Conservation (phyloP, 2,888 invertebrate genomes). For the Rambutsinella grinnellia region DNA sequence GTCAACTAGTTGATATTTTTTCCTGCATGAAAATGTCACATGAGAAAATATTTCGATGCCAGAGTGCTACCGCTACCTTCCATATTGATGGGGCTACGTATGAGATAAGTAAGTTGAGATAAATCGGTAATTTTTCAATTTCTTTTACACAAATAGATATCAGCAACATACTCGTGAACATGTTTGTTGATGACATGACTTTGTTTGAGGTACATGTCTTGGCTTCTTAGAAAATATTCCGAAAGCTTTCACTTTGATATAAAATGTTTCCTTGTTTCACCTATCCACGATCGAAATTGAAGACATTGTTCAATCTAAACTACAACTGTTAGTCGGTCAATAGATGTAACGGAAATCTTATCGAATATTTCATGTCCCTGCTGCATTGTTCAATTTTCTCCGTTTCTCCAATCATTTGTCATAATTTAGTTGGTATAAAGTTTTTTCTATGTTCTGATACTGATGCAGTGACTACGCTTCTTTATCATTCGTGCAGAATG, state of each 20-base stretch:
- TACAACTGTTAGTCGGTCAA: no score
- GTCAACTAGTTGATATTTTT: neutral
- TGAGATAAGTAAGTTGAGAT: no score
- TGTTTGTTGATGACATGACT: no score
- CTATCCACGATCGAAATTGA: no score
- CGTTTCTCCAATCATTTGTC: slow-evolving; percentile 41
- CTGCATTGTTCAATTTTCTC: neutral
- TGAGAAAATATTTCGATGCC: slow-evolving; percentile 72
- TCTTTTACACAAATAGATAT: neutral
- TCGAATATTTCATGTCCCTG: slow-evolving; percentile 12
- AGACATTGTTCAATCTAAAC: no score
- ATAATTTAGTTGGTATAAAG: slow-evolving; percentile 26
- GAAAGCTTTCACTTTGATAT: no score
- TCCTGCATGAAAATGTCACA: slow-evolving; percentile 58
- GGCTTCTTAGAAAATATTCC: no score
- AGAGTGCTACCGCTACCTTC: slow-evolving; percentile 89
- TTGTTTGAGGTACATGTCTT: slow-evolving; percentile 19
- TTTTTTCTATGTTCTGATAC: neutral
- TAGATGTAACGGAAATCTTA: slow-evolving; percentile 1
- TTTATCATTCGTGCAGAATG: slow-evolving; percentile 7
- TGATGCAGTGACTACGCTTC: neutral
- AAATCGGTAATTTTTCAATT: slow-evolving; percentile 78
- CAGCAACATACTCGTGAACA: neutral
- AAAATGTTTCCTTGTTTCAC: no score
- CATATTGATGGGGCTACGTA: slow-evolving; percentile 89